Evolutionary conservation across 2,113 vertebrate genomes (phyloP), one percentile per base, ranked within the genome.

Genomic region (Tachysurus fulvidraco): DNA sequence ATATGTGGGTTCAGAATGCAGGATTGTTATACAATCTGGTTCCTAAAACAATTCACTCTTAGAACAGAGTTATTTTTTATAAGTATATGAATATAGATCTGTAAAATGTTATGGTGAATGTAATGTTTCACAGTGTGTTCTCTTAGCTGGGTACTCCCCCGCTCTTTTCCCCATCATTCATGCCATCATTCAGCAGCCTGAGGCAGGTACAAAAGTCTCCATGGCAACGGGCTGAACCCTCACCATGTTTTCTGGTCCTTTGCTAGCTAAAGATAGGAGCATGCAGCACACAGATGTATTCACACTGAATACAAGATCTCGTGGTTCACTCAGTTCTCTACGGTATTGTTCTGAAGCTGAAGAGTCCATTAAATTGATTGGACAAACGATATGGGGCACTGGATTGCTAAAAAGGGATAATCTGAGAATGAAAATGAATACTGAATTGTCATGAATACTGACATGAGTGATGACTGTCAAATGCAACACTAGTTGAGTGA

Each of bases 191-290:
- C 78, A 73, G 60, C 81, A 89, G 90, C 69, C 85, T 83, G 60
- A 87, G 88, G 90, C 89, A 86, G 80, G 88, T 90, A 88, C 76
- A 88, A 85, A 76, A 60, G 93, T 95, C 90, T 90, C 95, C 92
- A 95, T 94, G 91, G 92, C 91, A 95, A 95, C 95, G 77, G 80
- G 83, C 64, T 88, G 92, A 89, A 88, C 88, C 82, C 78, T 81
- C 90, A 89, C 89, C 88, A 88, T 89, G 86, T 81, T 90, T 90
- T 89, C 89, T 89, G 88, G 89, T 90, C 87, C 85, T 89, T 83
- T 41, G 80, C 62, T 84, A 78, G 89, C 91, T 94, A 93, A 94
- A 94, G 92, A 95, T 94, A 95, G 93, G 91, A 69, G 78, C 87
- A 78, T 83, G 55, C 81, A 55, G 87, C 50, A 86, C 64, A 81